Evolutionary conservation across 2,888 invertebrate species (phyloP), one percentile per base, ranked within the genome.

Genomic region (Sepiola atlantica): DNA sequence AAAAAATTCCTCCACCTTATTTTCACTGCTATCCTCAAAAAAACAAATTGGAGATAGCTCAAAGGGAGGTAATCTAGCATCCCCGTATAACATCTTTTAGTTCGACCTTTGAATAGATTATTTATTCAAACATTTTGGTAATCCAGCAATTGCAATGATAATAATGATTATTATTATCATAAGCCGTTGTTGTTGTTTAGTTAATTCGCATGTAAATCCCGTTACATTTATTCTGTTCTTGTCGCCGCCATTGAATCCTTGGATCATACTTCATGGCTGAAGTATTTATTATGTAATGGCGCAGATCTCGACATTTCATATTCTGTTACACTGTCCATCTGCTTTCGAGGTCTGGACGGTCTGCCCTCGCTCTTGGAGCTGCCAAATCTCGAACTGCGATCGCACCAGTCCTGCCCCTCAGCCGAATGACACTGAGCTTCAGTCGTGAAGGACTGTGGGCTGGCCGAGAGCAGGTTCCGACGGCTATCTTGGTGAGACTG

Each of bases 251-350:
- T n/a, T 10, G 28, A 90, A 2, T 54, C 4, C 54, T 18, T 14
- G 28, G 28, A 92, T 93, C 93, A 93, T 61, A 93, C 93, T 57
- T 93, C 93, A 18, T 93, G 55, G 35, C 93, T 93, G 28, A 93
- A 93, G 24, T 93, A 61, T 93, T 93, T 93, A n/a, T 35, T 55
- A 57, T 61, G 93, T 21, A 93, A 61, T 6, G 93, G 93, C 28
- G 35, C 61, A 20, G 93, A 93, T 24, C 93, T 35, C 55, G 92
- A 92, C 35, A 92, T 92, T 21, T 55, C 92, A 24, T 92, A 55
- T 35, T 92, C 92, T 28, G 92, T 92, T 24, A 93, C 55, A 61
- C 93, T 55, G 35, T 61, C 61, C 93, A 61, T 93, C 35, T 93
- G 93, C 55, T 61, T 93, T 28, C 57, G 93, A 32, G 61, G 55